These are phyloP conservation scores for Drosophila ezoana DNA, from an alignment of 2,888 invertebrate species.

Conservation along the genomic window DNA sequence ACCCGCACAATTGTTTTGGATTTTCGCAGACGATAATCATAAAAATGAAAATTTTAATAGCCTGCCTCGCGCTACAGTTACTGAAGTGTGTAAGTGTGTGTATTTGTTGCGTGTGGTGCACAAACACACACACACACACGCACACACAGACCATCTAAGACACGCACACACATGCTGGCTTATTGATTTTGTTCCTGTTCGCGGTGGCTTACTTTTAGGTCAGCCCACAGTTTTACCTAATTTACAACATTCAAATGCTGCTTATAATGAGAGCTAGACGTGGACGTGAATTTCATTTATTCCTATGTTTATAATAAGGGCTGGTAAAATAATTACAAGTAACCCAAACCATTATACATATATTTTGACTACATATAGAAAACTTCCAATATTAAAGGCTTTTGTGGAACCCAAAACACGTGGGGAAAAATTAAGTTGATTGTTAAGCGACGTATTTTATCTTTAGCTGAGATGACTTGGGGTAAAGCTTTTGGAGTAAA, in stretches of 20 bases:
- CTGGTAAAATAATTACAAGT: neutral
- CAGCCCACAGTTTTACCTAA: constrained; percentile 33
- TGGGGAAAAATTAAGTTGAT: too few species aligned
- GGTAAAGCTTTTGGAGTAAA: too few species aligned
- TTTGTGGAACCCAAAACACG: too few species aligned
- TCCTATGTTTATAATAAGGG: neutral
- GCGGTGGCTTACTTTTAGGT: constrained; percentile 38
- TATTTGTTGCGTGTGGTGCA: constrained; percentile 26
- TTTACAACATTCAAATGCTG: constrained; percentile 25
- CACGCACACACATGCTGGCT: constrained; percentile 22
- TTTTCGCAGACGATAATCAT: constrained; percentile 74
- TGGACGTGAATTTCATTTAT: neutral
- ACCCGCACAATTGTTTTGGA: constrained; percentile 69
- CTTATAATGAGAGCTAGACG: constrained; percentile 27
- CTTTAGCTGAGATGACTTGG: too few species aligned
- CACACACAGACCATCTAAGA: constrained; percentile 3
- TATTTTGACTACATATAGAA: too few species aligned
- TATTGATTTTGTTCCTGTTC: constrained; percentile 65
- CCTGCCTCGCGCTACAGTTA: constrained; percentile 32
- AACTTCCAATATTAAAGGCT: too few species aligned
- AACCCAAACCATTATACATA: neutral
- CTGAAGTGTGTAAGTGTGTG: constrained; percentile 25
- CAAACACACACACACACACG: constrained; percentile 21
- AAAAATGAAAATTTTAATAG: constrained; percentile 76
- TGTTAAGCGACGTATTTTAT: too few species aligned